These are phyloP conservation scores for Bothrops alternatus DNA, from an alignment of 2,797 vertebrate genomes.

Conservation along the genomic window DNA sequence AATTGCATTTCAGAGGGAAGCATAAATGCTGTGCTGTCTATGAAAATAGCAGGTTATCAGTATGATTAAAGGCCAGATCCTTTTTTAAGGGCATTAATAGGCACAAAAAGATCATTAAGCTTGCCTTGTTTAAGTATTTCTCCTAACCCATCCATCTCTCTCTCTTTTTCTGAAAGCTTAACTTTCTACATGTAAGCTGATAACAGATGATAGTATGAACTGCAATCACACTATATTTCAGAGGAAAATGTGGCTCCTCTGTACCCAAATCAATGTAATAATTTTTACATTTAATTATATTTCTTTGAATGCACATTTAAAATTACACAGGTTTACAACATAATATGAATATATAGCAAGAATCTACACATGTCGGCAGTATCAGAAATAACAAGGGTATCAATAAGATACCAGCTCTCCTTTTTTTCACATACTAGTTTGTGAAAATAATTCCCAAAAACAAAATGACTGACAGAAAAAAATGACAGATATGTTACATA, in stretches of 20 bases:
- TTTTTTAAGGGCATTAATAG: conserved; percentile 49
- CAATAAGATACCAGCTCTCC: too few species aligned
- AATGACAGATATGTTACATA: neutral
- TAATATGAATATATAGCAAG: neutral
- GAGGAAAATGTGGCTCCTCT: conserved; percentile 46
- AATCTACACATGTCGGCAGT: neutral
- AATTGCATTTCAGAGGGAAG: conserved; percentile 54
- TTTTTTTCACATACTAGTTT: neutral
- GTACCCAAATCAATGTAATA: conserved; percentile 34
- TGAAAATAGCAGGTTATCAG: conserved; percentile 64
- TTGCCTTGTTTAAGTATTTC: conserved; percentile 57
- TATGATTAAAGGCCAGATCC: conserved; percentile 55
- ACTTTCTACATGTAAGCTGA: conserved; percentile 51
- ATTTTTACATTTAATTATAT: neutral
- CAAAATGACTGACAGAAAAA: neutral
- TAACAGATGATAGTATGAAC: conserved; percentile 47
- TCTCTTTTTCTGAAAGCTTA: conserved; percentile 49
- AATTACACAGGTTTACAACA: neutral
- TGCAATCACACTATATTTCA: conserved; percentile 36
- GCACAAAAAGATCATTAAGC: conserved; percentile 51
- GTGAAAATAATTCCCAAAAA: neutral
- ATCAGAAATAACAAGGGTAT: neutral
- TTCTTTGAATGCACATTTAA: neutral
- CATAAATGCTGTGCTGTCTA: conserved; percentile 55
- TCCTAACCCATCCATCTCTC: conserved; percentile 51